phyloP scores from a whole-genome alignment of 2,888 invertebrate genomes.

The Tinea pellionella region DNA sequence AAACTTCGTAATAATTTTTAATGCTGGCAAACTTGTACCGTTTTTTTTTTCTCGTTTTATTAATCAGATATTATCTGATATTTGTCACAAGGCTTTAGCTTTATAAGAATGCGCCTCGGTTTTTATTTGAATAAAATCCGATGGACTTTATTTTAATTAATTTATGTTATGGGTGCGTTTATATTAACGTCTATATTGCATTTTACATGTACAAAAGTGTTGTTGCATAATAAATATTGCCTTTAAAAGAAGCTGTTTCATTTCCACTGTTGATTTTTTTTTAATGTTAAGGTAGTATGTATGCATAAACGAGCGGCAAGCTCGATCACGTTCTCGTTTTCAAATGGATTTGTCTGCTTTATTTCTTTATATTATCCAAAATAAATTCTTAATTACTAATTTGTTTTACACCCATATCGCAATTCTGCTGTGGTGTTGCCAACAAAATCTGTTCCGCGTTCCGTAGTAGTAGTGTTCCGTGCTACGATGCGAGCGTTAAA shows the following conservation, averaged over 20 bases:
- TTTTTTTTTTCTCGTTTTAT: not conserved
- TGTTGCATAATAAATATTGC: slow-evolving; percentile 49
- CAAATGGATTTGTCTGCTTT: too few species aligned
- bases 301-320: too few species aligned
- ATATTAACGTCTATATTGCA: slow-evolving; percentile 35
- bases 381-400: too few species aligned
- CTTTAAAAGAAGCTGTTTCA: slow-evolving; percentile 26
- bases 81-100: not conserved
- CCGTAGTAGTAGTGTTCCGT: too few species aligned
- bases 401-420: too few species aligned
- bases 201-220: slow-evolving; percentile 54
- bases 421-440: too few species aligned
- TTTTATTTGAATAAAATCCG: not conserved
- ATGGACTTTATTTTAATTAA: not conserved
- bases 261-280: slow-evolving; percentile 5
- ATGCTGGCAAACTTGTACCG: not conserved
- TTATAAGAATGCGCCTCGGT: not conserved
- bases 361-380: too few species aligned
- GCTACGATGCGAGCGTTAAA: too few species aligned
- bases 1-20: not conserved
- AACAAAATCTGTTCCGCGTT: too few species aligned
- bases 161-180: slow-evolving; percentile 14
- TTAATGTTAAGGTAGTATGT: too few species aligned
- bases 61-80: too few species aligned
- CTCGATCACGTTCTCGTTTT: too few species aligned